These are phyloP conservation scores for Pelosia muscerda DNA, from an alignment of 2,888 invertebrate species.

Conservation along the genomic window DNA sequence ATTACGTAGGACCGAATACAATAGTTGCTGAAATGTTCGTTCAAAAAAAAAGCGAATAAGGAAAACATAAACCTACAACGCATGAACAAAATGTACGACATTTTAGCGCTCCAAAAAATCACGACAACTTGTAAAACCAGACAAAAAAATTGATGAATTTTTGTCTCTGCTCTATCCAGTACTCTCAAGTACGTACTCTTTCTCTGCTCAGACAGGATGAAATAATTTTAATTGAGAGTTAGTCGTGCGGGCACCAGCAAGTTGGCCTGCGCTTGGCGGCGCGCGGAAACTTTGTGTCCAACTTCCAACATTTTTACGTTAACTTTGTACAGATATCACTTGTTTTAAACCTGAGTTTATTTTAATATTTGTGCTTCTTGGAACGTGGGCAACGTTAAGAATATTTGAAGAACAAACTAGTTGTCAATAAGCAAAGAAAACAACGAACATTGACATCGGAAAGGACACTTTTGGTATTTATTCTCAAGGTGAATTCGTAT, in stretches of 20 bases:
- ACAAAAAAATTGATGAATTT: constrained; percentile 56
- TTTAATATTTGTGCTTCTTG: neutral
- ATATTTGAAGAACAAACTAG: neutral
- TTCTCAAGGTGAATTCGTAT: neutral
- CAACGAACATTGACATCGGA: neutral
- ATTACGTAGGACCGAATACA: too few relatives aligned
- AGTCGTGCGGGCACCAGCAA: constrained; percentile 55
- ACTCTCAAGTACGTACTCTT: constrained; percentile 45
- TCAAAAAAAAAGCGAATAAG: too few relatives aligned
- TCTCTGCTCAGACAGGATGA: constrained; percentile 53
- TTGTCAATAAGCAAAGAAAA: too few relatives aligned
- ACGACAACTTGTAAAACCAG: constrained; percentile 49
- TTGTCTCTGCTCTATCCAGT: constrained; percentile 42
- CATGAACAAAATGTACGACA: constrained; percentile 23
- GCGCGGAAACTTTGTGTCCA: constrained; percentile 39
- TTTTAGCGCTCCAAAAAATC: constrained; percentile 44
- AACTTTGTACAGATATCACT: constrained; percentile 31
- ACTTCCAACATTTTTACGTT: constrained; percentile 38
- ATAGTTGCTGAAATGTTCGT: too few relatives aligned
- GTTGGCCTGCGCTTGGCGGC: constrained; percentile 45
- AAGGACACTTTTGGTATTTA: neutral
- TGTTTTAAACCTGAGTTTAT: constrained; percentile 13
- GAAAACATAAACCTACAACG: too few relatives aligned
- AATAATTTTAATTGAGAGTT: constrained; percentile 65
- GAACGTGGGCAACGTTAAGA: neutral